These are phyloP conservation scores for Idaea biselata DNA, from an alignment of 2,888 invertebrate species.

Conservation along the genomic window DNA sequence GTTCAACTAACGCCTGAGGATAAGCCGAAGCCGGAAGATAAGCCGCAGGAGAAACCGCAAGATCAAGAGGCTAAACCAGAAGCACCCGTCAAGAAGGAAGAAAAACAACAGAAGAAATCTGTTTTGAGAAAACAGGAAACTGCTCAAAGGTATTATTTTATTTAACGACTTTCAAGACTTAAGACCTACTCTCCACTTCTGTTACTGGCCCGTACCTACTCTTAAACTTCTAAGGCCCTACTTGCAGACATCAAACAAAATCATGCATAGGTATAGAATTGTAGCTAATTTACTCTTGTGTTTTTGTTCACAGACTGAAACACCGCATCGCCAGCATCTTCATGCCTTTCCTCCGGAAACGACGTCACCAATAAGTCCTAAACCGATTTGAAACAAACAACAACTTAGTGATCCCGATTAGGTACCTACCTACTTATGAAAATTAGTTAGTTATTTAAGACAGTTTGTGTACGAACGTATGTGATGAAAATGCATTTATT, in stretches of 20 bases:
- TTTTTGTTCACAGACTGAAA: slow-evolving; percentile 70
- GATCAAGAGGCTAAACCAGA: slow-evolving; percentile 21
- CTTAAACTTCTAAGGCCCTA: background rate
- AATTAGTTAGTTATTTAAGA: slow-evolving; percentile 2
- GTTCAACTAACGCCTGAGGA: slow-evolving; percentile 23
- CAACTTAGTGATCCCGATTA: slow-evolving; percentile 6
- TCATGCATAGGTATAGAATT: background rate
- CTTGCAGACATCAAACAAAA: background rate
- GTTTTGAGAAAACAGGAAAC: slow-evolving; percentile 60
- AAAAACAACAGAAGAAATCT: slow-evolving; percentile 55
- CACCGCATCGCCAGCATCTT: slow-evolving; percentile 76
- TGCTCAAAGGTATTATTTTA: slow-evolving; percentile 55
- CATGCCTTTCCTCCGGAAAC: slow-evolving; percentile 72
- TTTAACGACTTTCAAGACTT: slow-evolving; percentile 1
- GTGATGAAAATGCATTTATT: slow-evolving; percentile 67
- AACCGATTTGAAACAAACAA: slow-evolving; percentile 22
- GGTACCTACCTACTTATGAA: slow-evolving; percentile 1
- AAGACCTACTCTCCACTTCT: slow-evolving; percentile 4
- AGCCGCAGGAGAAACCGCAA: slow-evolving; percentile 20
- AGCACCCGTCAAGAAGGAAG: slow-evolving; percentile 15
- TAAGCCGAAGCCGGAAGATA: slow-evolving; percentile 20
- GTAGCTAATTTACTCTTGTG: background rate
- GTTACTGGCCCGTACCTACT: background rate
- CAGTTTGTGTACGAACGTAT: slow-evolving; percentile 12
- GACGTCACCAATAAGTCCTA: slow-evolving; percentile 55